phyloP scores from a whole-genome alignment of 2,113 vertebrate genomes.

The Sylvicapra grimmia region DNA sequence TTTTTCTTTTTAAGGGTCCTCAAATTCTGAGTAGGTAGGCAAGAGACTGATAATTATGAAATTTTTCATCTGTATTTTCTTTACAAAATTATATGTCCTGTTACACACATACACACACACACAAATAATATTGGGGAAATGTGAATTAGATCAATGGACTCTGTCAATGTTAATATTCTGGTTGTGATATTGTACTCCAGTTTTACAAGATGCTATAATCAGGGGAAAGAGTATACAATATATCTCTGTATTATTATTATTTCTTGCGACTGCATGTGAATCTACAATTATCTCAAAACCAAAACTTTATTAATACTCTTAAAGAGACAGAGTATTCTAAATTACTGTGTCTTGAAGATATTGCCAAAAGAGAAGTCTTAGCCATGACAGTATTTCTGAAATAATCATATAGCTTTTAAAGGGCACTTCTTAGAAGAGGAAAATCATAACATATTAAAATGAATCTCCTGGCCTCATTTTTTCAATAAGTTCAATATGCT shows the following conservation, averaged over 20 bases:
- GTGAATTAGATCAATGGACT: neutral
- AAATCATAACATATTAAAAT: neutral
- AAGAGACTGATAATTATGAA: neutral
- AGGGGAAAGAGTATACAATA: neutral
- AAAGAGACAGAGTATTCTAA: conserved; percentile 4
- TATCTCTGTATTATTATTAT: neutral
- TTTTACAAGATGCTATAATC: neutral
- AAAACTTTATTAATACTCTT: neutral
- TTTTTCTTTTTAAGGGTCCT: neutral
- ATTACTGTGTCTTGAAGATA: neutral
- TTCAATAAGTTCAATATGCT: neutral
- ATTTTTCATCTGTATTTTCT: neutral
- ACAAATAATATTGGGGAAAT: neutral
- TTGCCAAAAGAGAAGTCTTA: neutral
- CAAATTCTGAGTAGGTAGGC: neutral
- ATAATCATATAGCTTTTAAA: neutral
- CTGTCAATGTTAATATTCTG: neutral
- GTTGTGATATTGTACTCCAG: neutral
- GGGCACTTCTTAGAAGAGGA: neutral
- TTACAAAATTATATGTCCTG: neutral
- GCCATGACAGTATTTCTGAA: neutral
- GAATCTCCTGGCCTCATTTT: neutral
- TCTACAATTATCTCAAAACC: neutral
- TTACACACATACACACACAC: neutral
- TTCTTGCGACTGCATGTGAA: neutral